These are phyloP conservation scores for Phasianus colchicus DNA, from an alignment of 2,113 vertebrate species.

Conservation along the genomic window DNA sequence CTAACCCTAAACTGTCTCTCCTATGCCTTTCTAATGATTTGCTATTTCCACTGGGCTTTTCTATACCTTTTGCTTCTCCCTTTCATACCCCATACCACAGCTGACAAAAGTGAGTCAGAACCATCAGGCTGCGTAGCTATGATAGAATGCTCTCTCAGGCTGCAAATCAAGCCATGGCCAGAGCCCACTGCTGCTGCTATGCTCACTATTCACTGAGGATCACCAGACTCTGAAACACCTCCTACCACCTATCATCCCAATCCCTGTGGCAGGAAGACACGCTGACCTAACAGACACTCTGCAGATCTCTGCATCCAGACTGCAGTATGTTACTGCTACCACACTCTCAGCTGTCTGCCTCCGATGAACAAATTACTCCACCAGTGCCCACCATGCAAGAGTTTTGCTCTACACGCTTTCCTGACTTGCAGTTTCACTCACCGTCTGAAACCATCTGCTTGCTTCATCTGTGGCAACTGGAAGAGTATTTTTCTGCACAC, in stretches of 20 bases:
- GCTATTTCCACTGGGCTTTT: not conserved
- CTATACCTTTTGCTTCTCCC: not conserved
- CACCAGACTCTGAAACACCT: not conserved
- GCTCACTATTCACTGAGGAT: not conserved
- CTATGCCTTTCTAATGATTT: not conserved
- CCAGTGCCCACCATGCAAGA: accelerated
- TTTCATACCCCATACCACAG: not conserved
- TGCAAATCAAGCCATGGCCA: not conserved
- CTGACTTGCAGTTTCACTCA: not conserved
- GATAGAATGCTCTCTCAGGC: not conserved
- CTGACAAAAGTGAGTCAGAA: not conserved
- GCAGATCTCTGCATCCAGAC: accelerated
- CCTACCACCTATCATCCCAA: not conserved
- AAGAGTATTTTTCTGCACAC: not conserved
- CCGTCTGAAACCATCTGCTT: not conserved
- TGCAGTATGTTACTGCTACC: accelerated
- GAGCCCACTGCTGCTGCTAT: not conserved
- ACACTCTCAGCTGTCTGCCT: not conserved
- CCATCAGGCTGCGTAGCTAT: not conserved
- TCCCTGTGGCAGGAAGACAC: not conserved
- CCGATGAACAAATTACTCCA: too few relatives aligned
- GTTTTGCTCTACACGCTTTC: not conserved
- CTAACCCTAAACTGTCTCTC: not conserved
- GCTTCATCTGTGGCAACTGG: not conserved
- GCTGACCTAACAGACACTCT: not conserved